A percentile compares a stretch with the other conserved stretches of the same genome.
phyloP scores from a whole-genome alignment of 2,113 vertebrate species.

The Brienomyrus longianalis region DNA sequence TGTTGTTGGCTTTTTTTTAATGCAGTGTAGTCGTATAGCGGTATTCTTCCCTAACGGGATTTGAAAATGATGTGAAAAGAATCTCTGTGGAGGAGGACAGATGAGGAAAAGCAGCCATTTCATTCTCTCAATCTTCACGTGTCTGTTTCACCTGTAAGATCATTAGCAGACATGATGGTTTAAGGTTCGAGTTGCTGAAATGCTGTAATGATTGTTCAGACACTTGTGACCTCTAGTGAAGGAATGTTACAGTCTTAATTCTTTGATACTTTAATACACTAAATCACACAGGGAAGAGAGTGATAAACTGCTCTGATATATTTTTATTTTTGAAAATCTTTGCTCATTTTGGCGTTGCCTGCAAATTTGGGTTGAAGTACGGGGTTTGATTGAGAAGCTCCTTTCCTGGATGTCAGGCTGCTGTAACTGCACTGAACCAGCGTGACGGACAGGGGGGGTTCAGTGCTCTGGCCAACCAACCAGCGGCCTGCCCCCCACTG shows the following conservation, averaged over 20 bases:
- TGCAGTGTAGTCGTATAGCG: neutral
- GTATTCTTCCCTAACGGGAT: neutral
- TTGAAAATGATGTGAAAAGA: neutral
- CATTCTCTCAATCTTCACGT: neutral
- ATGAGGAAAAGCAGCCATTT: neutral
- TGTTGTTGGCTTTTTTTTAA: neutral
- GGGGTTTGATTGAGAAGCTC: neutral
- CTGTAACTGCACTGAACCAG: slow-evolving; percentile 13
- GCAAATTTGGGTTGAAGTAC: neutral
- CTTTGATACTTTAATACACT: slow-evolving; percentile 17
- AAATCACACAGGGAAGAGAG: slow-evolving; percentile 39
- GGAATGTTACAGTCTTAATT: neutral
- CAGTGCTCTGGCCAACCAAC: slow-evolving; percentile 61
- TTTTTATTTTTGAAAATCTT: slow-evolving; percentile 64
- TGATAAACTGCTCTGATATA: slow-evolving; percentile 41
- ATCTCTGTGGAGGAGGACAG: neutral
- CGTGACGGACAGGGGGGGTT: neutral
- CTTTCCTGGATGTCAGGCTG: neutral
- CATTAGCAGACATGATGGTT: neutral
- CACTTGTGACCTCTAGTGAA: neutral
- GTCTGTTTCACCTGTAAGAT: neutral
- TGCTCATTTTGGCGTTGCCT: slow-evolving; percentile 60
- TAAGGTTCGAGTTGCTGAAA: neutral
- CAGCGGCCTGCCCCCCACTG: slow-evolving; percentile 38
- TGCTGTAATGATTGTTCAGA: neutral